Conservation (phyloP, 1,140 invertebrate genomes). For the Scaptomyza hsui region DNA sequence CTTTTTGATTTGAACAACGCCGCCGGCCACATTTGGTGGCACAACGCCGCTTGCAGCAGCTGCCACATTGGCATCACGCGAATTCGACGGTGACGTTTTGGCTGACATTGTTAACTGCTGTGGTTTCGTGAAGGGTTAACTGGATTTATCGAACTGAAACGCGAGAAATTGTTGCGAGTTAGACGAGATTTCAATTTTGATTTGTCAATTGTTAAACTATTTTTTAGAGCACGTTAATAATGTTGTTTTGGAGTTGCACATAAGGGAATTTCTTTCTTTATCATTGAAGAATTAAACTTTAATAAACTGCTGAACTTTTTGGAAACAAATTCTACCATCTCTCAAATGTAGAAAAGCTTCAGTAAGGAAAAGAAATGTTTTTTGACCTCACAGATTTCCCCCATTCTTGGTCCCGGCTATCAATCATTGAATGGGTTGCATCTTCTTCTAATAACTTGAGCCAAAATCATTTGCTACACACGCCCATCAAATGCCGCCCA, state of each 20-base stretch:
- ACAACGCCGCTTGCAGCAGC: slow-evolving; percentile 38
- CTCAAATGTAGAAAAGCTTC: no score
- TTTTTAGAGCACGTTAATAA: no score
- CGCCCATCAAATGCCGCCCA: slow-evolving; percentile 31
- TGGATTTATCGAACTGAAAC: slow-evolving; percentile 41
- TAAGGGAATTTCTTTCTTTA: no score
- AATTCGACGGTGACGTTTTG: slow-evolving; percentile 74
- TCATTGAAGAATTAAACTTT: no score
- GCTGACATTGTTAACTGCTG: slow-evolving; percentile 64
- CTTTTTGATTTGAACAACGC: slow-evolving; percentile 84
- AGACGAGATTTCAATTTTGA: neutral
- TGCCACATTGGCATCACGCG: slow-evolving; percentile 60
- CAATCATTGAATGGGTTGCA: slow-evolving; percentile 36
- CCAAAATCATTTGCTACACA: slow-evolving; percentile 22
- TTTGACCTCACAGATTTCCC: slow-evolving; percentile 5
- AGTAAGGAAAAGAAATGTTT: neutral
- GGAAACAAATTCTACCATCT: no score
- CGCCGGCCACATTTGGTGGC: slow-evolving; percentile 44
- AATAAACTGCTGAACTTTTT: no score
- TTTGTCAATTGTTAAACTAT: neutral
- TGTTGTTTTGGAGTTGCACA: no score
- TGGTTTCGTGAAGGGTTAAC: slow-evolving; percentile 5
- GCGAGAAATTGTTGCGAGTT: slow-evolving; percentile 22
- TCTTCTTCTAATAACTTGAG: slow-evolving; percentile 14
- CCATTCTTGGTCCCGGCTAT: slow-evolving; percentile 7